Conservation (phyloP, 2,888 invertebrate species). For the Ophonus ardosiacus region DNA sequence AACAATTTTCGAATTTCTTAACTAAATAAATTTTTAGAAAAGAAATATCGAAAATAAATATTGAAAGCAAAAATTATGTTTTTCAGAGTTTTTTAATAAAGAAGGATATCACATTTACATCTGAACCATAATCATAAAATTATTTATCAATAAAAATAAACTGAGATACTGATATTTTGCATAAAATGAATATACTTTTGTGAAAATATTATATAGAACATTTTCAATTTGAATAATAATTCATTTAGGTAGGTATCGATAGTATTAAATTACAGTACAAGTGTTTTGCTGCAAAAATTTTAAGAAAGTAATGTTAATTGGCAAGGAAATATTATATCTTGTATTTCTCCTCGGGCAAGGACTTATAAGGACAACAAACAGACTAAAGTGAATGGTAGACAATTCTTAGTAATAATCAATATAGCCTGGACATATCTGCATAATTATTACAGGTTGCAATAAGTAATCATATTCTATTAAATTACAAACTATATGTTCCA, state of each 20-base stretch:
- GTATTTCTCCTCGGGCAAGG: conserved; percentile 24
- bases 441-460: background rate
- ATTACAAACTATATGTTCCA: too few relatives aligned
- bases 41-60: too few relatives aligned
- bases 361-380: conserved; percentile 28
- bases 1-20: too few relatives aligned
- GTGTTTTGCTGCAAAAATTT: conserved; percentile 4
- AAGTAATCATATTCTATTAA: background rate
- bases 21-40: too few relatives aligned
- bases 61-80: too few relatives aligned
- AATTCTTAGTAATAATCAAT: conserved; percentile 37
- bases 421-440: background rate
- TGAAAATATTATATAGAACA: background rate
- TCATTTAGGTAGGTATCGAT: background rate
- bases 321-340: conserved; percentile 35
- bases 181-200: background rate
- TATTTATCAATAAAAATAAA: too few relatives aligned
- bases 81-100: too few relatives aligned
- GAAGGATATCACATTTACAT: too few relatives aligned
- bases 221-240: background rate
- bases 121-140: too few relatives aligned
- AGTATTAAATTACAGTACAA: conserved; percentile 17
- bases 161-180: too few relatives aligned
- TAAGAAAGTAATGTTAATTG: conserved; percentile 41
- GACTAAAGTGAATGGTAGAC: conserved; percentile 21